Base-by-base conservation (phyloP, 1,140 invertebrate species). In the Caenorhabditis briggsae region DNA sequence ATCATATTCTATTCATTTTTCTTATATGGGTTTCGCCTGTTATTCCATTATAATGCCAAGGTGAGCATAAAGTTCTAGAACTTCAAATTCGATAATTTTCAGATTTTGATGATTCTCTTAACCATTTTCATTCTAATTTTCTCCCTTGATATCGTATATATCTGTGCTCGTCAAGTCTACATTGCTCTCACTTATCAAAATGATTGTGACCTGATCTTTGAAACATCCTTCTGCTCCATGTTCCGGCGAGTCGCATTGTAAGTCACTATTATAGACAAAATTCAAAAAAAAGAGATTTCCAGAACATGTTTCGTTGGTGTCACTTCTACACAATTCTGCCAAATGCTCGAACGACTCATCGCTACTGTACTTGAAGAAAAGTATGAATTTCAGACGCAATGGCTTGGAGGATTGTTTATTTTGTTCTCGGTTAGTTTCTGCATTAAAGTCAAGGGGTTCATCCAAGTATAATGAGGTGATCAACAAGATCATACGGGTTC, bases 31-130 rank as follows among this genome's bases (percentile, higher is more conserved):
- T 78, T 78, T 5, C 25, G 70, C 9, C 46, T 78, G 1, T n/a
- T 78, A 46, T 78, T 78, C n/a, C 70, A 78, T 50, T 78, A 50
- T n/a, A 78, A 78, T 50, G 70, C 70, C 20, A 78, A 78, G n/a
- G 70, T 78, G 43, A 70, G 20, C 33, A 33, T 33, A 1, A n/a
- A 20, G n/a, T 2, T 12, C 12, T 14, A 11, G 14, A 25, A 5
- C 16, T 12, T 53, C 2, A 61, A 61, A 2, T 61, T 23, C 25
- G 25, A 25, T 11, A 9, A 7, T 43, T 20, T 50, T 78, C 20
- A 78, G 70, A 78, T 78, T 23, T 46, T 78, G 5, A 78, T 78
- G 70, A 78, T 78, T 14, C 70, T 78, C 14, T 46, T 78, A 46
- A 78, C 70, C 20, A n/a, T 78, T 11, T 50, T 78, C n/a, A 78